These are phyloP conservation scores for Chrysotoxum bicinctum DNA, from an alignment of 2,888 invertebrate species.

Conservation along the genomic window DNA sequence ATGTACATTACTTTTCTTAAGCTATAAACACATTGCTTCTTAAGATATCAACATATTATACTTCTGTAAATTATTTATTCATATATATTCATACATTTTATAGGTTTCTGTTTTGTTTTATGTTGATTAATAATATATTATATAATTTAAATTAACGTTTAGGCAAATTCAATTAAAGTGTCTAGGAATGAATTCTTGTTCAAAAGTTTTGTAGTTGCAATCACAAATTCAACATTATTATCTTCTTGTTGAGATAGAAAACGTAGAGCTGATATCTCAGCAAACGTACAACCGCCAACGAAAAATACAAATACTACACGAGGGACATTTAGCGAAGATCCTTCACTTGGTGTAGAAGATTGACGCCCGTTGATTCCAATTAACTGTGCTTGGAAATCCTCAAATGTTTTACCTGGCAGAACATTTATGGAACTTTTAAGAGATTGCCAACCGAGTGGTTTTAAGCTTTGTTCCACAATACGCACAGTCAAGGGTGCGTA, in stretches of 20 bases:
- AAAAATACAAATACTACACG: conserved; percentile 94
- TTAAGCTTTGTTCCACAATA: conserved; percentile 90
- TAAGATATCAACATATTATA: too few relatives aligned
- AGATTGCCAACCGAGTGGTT: conserved; percentile 88
- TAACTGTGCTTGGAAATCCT: conserved; percentile 84
- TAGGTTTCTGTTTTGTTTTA: not conserved
- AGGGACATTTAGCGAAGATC: conserved; percentile 81
- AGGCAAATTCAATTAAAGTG: conserved; percentile 83
- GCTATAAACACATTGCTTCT: too few relatives aligned
- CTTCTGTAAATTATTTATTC: not conserved
- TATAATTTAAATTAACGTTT: not conserved
- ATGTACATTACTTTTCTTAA: too few relatives aligned
- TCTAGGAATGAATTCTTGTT: conserved; percentile 94
- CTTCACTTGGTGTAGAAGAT: conserved; percentile 84
- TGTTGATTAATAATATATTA: not conserved
- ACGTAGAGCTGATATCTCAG: conserved; percentile 92
- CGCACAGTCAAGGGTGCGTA: conserved; percentile 96
- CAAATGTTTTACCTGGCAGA: conserved; percentile 88
- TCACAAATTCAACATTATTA: conserved; percentile 92
- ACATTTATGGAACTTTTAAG: conserved; percentile 92
- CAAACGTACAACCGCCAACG: conserved; percentile 98
- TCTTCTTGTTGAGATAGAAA: conserved; percentile 90
- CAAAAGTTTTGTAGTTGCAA: conserved; percentile 95
- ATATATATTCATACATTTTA: not conserved
- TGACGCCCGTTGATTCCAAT: conserved; percentile 84